A percentile compares a stretch with the other conserved stretches of the same genome.
Evolutionary conservation across 2,888 invertebrate species (phyloP).

Genomic region (Coecobrya sp.): DNA sequence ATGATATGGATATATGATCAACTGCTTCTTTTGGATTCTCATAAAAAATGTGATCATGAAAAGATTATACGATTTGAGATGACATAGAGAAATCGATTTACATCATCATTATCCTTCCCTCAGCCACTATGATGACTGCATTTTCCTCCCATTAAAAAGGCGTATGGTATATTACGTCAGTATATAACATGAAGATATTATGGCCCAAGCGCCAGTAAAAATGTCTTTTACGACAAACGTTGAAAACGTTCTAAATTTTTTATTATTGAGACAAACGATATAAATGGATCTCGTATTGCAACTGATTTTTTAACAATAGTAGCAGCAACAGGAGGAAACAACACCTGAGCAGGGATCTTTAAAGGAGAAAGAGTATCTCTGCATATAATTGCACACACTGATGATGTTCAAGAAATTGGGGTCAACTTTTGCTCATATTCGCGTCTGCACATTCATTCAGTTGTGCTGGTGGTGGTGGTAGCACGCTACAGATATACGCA

Average conservation of each 20-base stretch:
- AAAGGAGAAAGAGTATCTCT: slow-evolving; percentile 26
- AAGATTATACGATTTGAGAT: slow-evolving; percentile 56
- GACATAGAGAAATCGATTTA: slow-evolving; percentile 61
- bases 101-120: slow-evolving; percentile 59
- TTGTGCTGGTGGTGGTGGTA: not conserved
- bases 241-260: slow-evolving; percentile 67
- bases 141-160: slow-evolving; percentile 25
- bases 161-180: not conserved
- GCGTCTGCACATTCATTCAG: slow-evolving; percentile 38
- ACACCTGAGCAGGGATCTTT: slow-evolving; percentile 44
- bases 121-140: not conserved
- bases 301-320: slow-evolving; percentile 22
- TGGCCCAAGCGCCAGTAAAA: slow-evolving; percentile 38
- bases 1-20: slow-evolving; percentile 1
- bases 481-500: slow-evolving; percentile 38
- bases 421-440: slow-evolving; percentile 62
- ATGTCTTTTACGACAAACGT: slow-evolving; percentile 63
- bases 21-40: slow-evolving; percentile 29
- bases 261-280: slow-evolving; percentile 20
- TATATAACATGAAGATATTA: slow-evolving; percentile 34
- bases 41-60: slow-evolving; percentile 43
- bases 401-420: slow-evolving; percentile 67
- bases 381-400: slow-evolving; percentile 13
- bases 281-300: not conserved
- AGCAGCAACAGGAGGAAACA: slow-evolving; percentile 29